Conservation (phyloP, 2,888 invertebrate genomes). For the Strigamia maritima region DNA sequence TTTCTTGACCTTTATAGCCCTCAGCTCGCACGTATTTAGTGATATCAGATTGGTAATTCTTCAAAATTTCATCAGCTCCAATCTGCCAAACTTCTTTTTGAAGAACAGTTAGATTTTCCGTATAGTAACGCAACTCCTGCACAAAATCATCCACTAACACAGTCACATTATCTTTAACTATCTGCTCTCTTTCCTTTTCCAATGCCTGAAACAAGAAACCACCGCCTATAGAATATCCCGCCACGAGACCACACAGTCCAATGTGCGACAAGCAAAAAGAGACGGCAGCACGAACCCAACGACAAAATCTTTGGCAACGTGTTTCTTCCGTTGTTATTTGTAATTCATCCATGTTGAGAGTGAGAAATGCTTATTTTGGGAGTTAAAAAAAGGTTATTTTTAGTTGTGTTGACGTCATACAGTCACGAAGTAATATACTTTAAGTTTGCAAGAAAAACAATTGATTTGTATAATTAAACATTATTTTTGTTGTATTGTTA, state of each 20-base stretch:
- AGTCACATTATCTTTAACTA: constrained; percentile 74
- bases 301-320: constrained; percentile 59
- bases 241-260: constrained; percentile 79
- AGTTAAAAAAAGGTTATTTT: background rate
- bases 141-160: constrained; percentile 67
- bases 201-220: constrained; percentile 78
- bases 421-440: background rate
- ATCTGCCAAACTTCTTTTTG: constrained; percentile 74
- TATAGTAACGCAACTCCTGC: constrained; percentile 74
- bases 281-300: constrained; percentile 73
- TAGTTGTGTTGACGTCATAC: background rate
- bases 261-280: constrained; percentile 85
- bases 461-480: too few species aligned
- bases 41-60: constrained; percentile 66
- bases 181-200: constrained; percentile 69
- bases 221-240: constrained; percentile 83
- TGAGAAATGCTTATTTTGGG: background rate
- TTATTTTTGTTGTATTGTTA: too few species aligned
- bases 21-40: constrained; percentile 78
- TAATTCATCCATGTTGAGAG: background rate
- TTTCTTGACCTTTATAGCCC: constrained; percentile 78
- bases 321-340: background rate
- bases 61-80: constrained; percentile 61
- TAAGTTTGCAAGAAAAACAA: background rate
- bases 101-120: constrained; percentile 64